Percentiles rank a stretch among this genome's conserved stretches.
phyloP scores from a whole-genome alignment of 2,113 vertebrate genomes.

The Oreochromis spilurus region DNA sequence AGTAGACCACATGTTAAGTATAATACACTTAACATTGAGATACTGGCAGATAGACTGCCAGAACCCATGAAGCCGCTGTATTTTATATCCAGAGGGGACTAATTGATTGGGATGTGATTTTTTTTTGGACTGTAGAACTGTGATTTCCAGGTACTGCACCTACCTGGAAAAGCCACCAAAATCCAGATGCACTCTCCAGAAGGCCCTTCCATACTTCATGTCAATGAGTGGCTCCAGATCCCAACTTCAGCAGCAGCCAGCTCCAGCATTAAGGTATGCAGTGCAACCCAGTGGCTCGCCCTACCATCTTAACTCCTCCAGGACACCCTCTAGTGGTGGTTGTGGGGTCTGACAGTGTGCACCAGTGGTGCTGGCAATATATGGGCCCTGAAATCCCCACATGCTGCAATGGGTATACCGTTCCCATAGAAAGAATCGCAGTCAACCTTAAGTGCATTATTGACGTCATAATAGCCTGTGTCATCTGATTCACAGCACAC shows the following conservation, averaged over 20 bases:
- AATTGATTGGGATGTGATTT: background rate
- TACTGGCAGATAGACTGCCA: background rate
- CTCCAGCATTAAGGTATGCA: background rate
- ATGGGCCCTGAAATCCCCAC: too few relatives aligned
- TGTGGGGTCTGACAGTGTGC: background rate
- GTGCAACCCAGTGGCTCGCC: fast-evolving
- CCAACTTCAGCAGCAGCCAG: fast-evolving
- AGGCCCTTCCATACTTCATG: background rate
- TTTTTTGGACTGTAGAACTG: background rate
- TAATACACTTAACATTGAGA: background rate
- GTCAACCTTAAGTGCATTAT: background rate
- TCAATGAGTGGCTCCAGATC: background rate
- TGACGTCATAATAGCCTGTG: fast-evolving
- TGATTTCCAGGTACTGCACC: background rate
- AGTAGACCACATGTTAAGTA: background rate
- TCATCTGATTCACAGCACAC: background rate
- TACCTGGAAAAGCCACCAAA: background rate
- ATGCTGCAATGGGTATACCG: fast-evolving
- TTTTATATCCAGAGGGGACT: fast-evolving
- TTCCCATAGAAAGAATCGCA: background rate
- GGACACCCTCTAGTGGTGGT: background rate
- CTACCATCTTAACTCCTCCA: too few relatives aligned
- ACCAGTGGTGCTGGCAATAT: background rate
- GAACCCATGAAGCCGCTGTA: background rate
- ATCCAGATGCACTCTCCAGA: background rate